Percentiles rank a stretch among this genome's conserved stretches.
Conservation (phyloP, 1,140 invertebrate genomes). For the Orchestia grillus region DNA sequence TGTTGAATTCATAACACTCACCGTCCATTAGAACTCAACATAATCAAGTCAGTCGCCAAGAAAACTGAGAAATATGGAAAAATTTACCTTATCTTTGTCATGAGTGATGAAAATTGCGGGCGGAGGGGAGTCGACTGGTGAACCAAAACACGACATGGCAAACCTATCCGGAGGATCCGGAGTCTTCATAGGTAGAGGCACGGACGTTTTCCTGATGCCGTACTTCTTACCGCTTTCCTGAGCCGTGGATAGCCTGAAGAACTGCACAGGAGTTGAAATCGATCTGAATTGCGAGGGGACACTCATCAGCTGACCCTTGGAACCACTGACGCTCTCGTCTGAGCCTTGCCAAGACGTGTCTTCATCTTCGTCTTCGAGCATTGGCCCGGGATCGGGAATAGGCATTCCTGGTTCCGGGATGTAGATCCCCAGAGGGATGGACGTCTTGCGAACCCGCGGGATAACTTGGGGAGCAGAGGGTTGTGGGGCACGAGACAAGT, state of each 20-base stretch:
- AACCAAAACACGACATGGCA: neutral
- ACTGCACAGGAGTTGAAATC: slow-evolving; percentile 24
- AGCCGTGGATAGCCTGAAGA: neutral
- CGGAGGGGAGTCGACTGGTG: neutral
- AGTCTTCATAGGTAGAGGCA: neutral
- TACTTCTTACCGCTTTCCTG: neutral
- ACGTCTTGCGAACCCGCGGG: slow-evolving; percentile 13
- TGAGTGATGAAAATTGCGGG: neutral
- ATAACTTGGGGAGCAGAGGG: neutral
- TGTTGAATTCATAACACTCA: neutral
- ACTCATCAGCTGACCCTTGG: neutral
- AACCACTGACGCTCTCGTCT: neutral
- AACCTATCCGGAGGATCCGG: neutral
- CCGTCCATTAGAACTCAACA: neutral
- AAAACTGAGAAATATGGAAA: neutral
- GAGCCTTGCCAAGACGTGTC: neutral
- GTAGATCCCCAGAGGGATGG: slow-evolving; percentile 12
- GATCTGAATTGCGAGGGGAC: slow-evolving; percentile 31
- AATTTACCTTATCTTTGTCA: slow-evolving; percentile 7
- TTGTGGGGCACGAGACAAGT: neutral
- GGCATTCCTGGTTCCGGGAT: slow-evolving; percentile 33
- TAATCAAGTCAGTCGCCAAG: neutral
- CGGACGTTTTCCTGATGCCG: neutral
- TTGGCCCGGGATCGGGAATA: neutral
- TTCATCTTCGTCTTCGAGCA: neutral